These are phyloP conservation scores for Myanophis thanlyinensis DNA, from an alignment of 2,113 vertebrate genomes.

Conservation along the genomic window DNA sequence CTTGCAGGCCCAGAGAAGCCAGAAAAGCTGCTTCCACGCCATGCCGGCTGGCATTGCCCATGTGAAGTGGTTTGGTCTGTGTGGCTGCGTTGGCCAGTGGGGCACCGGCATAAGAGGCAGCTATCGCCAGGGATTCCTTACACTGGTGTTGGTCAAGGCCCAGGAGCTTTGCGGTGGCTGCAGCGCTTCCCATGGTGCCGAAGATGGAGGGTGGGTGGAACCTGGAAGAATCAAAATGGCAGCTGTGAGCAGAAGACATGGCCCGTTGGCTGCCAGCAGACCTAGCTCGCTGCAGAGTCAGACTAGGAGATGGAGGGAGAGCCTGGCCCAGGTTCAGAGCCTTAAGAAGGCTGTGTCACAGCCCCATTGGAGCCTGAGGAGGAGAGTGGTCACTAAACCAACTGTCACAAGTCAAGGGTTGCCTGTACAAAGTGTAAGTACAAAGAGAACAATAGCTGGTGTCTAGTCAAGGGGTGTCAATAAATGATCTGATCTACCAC, in stretches of 20 bases:
- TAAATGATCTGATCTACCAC: neutral
- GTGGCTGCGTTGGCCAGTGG: conserved; percentile 92
- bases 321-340: too few relatives aligned
- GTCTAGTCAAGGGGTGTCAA: neutral
- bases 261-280: too few relatives aligned
- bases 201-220: conserved; percentile 92
- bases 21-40: conserved; percentile 86
- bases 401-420: neutral
- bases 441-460: neutral
- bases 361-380: too few relatives aligned
- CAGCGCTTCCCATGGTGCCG: conserved; percentile 89
- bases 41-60: conserved; percentile 82
- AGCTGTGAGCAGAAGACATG: neutral
- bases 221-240: conserved; percentile 64
- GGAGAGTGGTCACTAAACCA: neutral
- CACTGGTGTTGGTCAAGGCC: conserved; percentile 74
- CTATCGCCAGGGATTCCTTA: conserved; percentile 83
- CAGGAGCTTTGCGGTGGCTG: conserved; percentile 85
- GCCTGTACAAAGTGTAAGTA: neutral
- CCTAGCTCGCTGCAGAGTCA: too few relatives aligned
- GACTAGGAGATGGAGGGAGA: too few relatives aligned
- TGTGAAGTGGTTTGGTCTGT: conserved; percentile 89
- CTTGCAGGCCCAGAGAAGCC: conserved; percentile 82
- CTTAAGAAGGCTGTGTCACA: too few relatives aligned
- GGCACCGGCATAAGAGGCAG: conserved; percentile 87